These are phyloP conservation scores for Phalacrocorax pelagicus DNA, from an alignment of 2,113 vertebrate species.

Conservation along the genomic window DNA sequence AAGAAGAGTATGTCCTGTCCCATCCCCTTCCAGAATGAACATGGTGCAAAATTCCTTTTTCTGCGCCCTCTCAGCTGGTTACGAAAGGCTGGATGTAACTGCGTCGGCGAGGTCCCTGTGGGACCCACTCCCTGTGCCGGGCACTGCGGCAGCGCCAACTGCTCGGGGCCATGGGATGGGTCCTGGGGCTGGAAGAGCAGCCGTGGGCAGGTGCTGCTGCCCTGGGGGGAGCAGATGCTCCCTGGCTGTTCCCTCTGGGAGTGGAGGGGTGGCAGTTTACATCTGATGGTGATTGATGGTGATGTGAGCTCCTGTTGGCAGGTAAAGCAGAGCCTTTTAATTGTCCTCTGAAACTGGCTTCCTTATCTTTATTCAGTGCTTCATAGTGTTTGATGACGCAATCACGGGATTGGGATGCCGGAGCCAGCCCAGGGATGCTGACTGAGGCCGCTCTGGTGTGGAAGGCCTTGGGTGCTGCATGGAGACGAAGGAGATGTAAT, in stretches of 20 bases:
- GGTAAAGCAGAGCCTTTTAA: not conserved
- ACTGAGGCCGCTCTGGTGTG: not conserved
- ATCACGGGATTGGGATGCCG: not conserved
- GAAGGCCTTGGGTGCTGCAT: not conserved
- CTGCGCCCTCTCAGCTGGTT: not conserved
- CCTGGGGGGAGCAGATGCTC: not conserved
- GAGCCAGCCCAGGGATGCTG: not conserved
- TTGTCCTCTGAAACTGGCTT: not conserved
- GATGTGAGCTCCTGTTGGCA: not conserved
- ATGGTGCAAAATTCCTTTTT: not conserved
- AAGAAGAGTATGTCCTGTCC: not conserved
- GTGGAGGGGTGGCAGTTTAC: not conserved
- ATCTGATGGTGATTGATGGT: rapidly evolving
- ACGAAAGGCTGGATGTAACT: not conserved
- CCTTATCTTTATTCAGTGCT: not conserved
- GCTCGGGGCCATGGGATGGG: rapidly evolving
- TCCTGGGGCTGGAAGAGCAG: not conserved
- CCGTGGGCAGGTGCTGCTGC: not conserved
- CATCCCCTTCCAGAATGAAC: not conserved
- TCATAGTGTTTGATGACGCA: not conserved
- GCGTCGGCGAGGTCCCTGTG: rapidly evolving
- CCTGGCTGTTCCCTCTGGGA: not conserved
- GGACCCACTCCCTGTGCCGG: rapidly evolving
- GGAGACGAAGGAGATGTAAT: not conserved
- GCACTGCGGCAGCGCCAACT: rapidly evolving